Percentiles rank a stretch among this genome's conserved stretches.
phyloP scores from a whole-genome alignment of 2,797 vertebrate species.

The Brachymystax lenok region DNA sequence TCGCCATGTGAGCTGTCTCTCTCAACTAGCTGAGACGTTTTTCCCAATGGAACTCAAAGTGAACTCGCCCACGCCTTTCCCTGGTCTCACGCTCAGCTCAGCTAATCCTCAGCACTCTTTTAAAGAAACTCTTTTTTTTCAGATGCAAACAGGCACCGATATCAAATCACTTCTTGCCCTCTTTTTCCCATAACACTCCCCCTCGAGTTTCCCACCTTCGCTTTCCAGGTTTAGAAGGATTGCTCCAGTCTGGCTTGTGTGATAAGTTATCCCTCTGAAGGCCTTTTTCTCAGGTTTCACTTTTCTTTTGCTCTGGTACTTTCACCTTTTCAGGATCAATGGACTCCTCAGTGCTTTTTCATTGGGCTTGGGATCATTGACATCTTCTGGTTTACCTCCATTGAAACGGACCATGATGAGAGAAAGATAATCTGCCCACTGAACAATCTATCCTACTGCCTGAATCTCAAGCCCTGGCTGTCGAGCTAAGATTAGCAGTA shows the following conservation, averaged over 20 bases:
- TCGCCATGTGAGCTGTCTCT: background rate
- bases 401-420: conserved; percentile 14
- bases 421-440: conserved; percentile 20
- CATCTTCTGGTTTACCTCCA: conserved; percentile 8
- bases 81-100: background rate
- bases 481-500: conserved; percentile 43
- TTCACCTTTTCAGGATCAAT: conserved; percentile 32
- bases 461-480: conserved; percentile 41
- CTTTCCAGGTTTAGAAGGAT: conserved; percentile 19
- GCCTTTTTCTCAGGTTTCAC: conserved; percentile 12
- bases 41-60: conserved; percentile 27
- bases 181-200: conserved; percentile 19
- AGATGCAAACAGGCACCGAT: conserved; percentile 39
- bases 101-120: background rate
- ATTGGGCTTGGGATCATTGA: conserved; percentile 14
- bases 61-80: conserved; percentile 36
- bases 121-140: conserved; percentile 31
- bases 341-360: conserved; percentile 18
- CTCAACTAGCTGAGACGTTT: conserved; percentile 8
- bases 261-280: background rate
- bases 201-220: conserved; percentile 25
- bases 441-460: conserved; percentile 22
- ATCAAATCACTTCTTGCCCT: conserved; percentile 37
- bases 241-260: background rate
- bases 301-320: background rate